Conservation (phyloP, 2,113 vertebrate genomes). For the Antigone vipio region DNA sequence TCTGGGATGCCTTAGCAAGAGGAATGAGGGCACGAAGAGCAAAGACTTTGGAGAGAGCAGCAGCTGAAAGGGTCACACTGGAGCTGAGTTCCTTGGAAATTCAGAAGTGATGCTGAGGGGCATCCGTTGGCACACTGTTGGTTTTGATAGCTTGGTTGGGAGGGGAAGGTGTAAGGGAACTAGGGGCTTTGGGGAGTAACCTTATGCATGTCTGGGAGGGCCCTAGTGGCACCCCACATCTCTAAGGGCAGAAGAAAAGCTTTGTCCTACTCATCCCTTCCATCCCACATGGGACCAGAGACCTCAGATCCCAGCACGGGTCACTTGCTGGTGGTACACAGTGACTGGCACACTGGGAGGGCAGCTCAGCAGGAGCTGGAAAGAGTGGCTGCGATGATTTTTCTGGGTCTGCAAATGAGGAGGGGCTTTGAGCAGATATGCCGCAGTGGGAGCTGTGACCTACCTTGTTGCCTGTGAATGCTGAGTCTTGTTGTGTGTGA, state of each 20-base stretch:
- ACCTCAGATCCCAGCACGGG: background rate
- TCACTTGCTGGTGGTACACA: background rate
- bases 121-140: background rate
- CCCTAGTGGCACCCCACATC: background rate
- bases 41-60: background rate
- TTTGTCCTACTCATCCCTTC: background rate
- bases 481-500: background rate
- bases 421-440: background rate
- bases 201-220: background rate
- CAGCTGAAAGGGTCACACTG: background rate
- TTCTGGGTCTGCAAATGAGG: background rate
- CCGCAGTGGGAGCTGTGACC: background rate
- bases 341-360: background rate
- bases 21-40: background rate
- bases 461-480: background rate
- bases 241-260: background rate
- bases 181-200: background rate
- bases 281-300: background rate
- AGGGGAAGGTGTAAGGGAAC: background rate
- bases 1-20: background rate
- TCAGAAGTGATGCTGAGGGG: background rate
- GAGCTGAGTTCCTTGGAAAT: background rate
- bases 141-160: background rate
- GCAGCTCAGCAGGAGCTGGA: background rate
- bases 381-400: background rate